These are phyloP conservation scores for Cynopterus brachyotis DNA, from an alignment of 2,113 vertebrate species.

Conservation along the genomic window DNA sequence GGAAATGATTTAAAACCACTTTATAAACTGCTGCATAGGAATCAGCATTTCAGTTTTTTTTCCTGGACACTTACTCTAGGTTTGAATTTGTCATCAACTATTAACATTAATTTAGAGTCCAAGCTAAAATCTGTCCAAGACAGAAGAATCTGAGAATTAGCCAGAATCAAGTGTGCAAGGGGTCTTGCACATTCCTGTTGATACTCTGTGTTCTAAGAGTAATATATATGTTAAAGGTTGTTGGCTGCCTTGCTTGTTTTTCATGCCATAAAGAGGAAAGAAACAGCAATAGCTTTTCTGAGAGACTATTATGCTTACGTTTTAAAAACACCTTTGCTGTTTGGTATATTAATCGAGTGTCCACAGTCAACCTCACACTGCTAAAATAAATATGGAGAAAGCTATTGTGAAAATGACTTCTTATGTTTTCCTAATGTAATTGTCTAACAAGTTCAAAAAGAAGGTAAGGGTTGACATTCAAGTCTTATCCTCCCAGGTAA, in stretches of 20 bases:
- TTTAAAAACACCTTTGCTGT: background rate
- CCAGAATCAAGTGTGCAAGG: background rate
- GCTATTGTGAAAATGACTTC: background rate
- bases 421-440: background rate
- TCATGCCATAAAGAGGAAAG: background rate
- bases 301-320: background rate
- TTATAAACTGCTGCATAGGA: background rate
- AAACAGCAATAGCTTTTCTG: background rate
- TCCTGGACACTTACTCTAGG: background rate
- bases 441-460: background rate
- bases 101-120: background rate
- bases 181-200: background rate
- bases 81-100: conserved; percentile 15
- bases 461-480: background rate
- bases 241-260: background rate
- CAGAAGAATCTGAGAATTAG: background rate
- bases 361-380: background rate
- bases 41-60: conserved; percentile 30
- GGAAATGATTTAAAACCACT: background rate
- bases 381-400: conserved; percentile 34
- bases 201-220: background rate
- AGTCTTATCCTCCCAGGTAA: background rate
- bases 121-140: conserved; percentile 26
- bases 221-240: accelerated
- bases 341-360: background rate